phyloP scores from a whole-genome alignment of 37 sponge, comb jelly and placozoan species.

The Bolinopsis microptera region DNA sequence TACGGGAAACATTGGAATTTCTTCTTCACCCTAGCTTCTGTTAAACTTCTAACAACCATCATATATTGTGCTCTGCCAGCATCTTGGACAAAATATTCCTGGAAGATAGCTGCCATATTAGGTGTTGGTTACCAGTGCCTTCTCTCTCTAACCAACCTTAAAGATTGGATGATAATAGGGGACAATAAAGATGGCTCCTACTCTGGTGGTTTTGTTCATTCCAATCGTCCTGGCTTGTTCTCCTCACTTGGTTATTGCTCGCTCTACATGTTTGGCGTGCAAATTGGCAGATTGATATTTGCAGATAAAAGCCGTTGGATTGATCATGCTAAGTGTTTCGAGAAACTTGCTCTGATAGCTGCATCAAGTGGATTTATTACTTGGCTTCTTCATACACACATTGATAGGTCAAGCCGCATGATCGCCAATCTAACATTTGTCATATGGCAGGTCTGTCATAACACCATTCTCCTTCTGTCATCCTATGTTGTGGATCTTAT shows the following conservation, averaged over 20 bases:
- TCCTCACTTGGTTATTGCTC: slow-evolving; percentile 87
- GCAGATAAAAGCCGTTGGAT: slow-evolving; percentile 46
- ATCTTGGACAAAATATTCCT: not conserved
- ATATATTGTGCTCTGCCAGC: not conserved
- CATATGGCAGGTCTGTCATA: slow-evolving; percentile 12
- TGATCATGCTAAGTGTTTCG: not conserved
- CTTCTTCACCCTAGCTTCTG: slow-evolving; percentile 93
- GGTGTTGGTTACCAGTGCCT: slow-evolving; percentile 72
- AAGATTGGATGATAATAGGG: slow-evolving; percentile 74
- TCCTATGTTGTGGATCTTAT: slow-evolving; percentile 1
- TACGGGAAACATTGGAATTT: slow-evolving; percentile 99
- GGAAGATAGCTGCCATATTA: slow-evolving; percentile 8
- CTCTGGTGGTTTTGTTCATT: slow-evolving; percentile 71
- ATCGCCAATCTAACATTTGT: slow-evolving; percentile 30
- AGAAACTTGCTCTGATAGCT: not conserved
- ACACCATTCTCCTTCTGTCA: not conserved
- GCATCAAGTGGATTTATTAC: not conserved
- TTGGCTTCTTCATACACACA: not conserved
- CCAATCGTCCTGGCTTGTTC: slow-evolving; percentile 90
- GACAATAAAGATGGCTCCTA: slow-evolving; percentile 73
- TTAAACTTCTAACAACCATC: slow-evolving; percentile 71
- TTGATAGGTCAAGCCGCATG: slow-evolving; percentile 30
- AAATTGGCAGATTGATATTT: slow-evolving; percentile 80
- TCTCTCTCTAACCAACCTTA: slow-evolving; percentile 69
- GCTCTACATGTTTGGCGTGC: slow-evolving; percentile 76